Conservation (phyloP, 1,140 invertebrate species). For the Panagrolaimus sp. region DNA sequence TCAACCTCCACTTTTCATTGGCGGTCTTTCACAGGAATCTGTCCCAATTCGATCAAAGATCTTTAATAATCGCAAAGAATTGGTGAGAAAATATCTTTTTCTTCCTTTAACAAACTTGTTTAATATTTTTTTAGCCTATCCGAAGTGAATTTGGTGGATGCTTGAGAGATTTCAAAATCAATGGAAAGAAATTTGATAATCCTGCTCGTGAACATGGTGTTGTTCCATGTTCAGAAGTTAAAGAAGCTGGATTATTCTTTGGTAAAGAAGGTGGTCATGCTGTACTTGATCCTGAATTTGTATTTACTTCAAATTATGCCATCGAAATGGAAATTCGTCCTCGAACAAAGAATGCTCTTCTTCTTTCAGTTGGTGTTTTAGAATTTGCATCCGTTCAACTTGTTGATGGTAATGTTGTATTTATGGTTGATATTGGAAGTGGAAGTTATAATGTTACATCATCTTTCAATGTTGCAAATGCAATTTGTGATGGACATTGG, state of each 20-base stretch:
- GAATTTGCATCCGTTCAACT: conserved; percentile 82
- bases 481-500: conserved; percentile 84
- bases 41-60: conserved; percentile 9
- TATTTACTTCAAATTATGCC: conserved; percentile 64
- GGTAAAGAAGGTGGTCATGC: conserved; percentile 69
- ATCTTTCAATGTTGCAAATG: conserved; percentile 68
- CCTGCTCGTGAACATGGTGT: conserved; percentile 64
- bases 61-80: conserved; percentile 7
- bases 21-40: conserved; percentile 35
- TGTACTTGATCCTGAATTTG: conserved; percentile 64
- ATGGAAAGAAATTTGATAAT: conserved; percentile 66
- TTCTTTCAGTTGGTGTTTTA: conserved; percentile 69
- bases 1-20: conserved; percentile 38
- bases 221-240: conserved; percentile 72
- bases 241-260: conserved; percentile 84
- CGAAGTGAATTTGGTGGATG: conserved; percentile 75
- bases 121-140: neutral
- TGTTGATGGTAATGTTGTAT: conserved; percentile 70
- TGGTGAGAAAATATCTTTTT: neutral
- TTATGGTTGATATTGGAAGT: conserved; percentile 76
- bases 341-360: conserved; percentile 71
- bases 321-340: conserved; percentile 82
- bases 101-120: conserved; percentile 33
- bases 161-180: conserved; percentile 71
- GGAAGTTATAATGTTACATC: conserved; percentile 73